phyloP scores from a whole-genome alignment of 2,888 invertebrate genomes.

The Linyphia triangularis region DNA sequence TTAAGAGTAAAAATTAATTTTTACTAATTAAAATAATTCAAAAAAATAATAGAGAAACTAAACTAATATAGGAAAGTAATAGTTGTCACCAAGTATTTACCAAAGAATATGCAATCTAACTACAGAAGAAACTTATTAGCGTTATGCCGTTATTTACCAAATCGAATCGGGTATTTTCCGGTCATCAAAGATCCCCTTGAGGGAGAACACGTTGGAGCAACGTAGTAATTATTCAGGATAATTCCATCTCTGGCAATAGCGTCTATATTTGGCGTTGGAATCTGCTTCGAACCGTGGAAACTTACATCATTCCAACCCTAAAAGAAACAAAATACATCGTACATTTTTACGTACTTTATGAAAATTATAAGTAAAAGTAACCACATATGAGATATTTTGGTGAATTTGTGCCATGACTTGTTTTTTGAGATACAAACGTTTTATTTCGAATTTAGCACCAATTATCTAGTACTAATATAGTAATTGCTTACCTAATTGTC shows the following conservation, averaged over 20 bases:
- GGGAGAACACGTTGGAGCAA: conserved; percentile 92
- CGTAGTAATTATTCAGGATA: conserved; percentile 92
- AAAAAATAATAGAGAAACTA: neutral
- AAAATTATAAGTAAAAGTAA: neutral
- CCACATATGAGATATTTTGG: neutral
- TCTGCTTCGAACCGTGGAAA: conserved; percentile 92
- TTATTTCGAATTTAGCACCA: too few species aligned
- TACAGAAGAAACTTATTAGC: neutral
- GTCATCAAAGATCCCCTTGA: conserved; percentile 93
- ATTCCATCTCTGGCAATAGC: conserved; percentile 91
- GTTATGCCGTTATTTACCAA: conserved; percentile 82
- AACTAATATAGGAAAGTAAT: neutral
- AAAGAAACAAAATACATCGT: conserved; percentile 53
- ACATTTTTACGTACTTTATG: neutral
- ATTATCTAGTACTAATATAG: too few species aligned
- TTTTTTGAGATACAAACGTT: too few species aligned
- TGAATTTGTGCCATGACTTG: too few species aligned
- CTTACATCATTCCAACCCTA: conserved; percentile 95
- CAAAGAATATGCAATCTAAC: neutral
- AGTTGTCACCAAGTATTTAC: neutral
- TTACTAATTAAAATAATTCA: neutral
- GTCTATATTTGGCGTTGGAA: conserved; percentile 95
- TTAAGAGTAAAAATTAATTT: too few species aligned
- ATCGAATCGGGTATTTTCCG: conserved; percentile 94
- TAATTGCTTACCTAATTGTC: too few species aligned